Evolutionary conservation across 2,113 vertebrate genomes (phyloP).

Genomic region (Phylloscopus whistleri): DNA sequence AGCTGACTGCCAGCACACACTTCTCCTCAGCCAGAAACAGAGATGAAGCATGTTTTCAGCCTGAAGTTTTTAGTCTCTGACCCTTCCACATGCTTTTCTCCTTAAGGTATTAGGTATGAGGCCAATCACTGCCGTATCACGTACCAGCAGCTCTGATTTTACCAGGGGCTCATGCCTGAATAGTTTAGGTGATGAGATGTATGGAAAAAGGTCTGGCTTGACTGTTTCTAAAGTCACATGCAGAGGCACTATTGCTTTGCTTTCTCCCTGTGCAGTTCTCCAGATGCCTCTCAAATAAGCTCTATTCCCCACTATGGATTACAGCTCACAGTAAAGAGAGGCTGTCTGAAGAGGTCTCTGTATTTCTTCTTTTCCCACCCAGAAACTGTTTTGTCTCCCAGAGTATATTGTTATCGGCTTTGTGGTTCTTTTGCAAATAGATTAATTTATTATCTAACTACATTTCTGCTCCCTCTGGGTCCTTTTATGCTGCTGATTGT

Average conservation of each 20-base stretch:
- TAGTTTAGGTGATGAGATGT: not conserved
- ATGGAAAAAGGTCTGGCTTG: rapidly evolving
- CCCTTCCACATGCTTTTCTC: not conserved
- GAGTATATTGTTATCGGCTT: not conserved
- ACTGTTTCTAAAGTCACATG: not conserved
- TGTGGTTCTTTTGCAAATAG: not conserved
- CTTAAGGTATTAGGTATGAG: not conserved
- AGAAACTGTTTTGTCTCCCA: not conserved
- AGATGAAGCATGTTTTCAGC: not conserved
- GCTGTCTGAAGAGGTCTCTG: not conserved
- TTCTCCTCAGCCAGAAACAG: not conserved
- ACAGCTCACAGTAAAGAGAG: not conserved
- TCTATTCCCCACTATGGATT: not conserved
- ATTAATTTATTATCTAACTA: not conserved
- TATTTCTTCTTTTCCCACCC: not conserved
- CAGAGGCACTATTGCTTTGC: not conserved
- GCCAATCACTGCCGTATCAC: not conserved
- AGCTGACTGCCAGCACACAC: not conserved
- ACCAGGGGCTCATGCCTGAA: not conserved
- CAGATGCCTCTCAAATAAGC: not conserved
- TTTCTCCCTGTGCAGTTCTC: not conserved
- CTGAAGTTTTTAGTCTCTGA: not conserved
- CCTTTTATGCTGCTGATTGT: not conserved
- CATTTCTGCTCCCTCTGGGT: not conserved
- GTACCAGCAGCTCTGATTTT: not conserved